phyloP scores from a whole-genome alignment of 2,888 invertebrate species.

The Tanypteryx hageni region DNA sequence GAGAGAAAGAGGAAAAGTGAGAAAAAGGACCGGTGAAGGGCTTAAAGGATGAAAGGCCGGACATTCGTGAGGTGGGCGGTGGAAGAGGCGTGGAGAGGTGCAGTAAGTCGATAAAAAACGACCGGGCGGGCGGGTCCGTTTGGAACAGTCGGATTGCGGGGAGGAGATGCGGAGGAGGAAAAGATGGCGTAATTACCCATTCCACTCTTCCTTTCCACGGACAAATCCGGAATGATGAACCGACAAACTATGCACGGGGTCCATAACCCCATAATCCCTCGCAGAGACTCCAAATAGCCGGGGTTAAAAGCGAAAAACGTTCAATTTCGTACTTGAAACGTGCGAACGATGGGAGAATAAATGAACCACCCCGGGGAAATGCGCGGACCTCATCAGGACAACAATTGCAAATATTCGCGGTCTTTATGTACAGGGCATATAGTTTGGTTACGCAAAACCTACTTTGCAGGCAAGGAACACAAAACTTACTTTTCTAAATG shows the following conservation, averaged over 20 bases:
- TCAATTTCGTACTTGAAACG: too few relatives aligned
- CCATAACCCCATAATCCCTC: not conserved
- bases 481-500: too few relatives aligned
- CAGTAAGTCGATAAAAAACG: not conserved
- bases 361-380: too few relatives aligned
- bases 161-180: not conserved
- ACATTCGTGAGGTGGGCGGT: not conserved
- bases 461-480: too few relatives aligned
- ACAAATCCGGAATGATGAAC: constrained; percentile 13
- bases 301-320: too few relatives aligned
- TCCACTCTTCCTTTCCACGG: not conserved
- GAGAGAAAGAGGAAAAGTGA: not conserved
- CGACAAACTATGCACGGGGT: not conserved
- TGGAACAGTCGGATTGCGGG: not conserved
- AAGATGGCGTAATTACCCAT: constrained; percentile 21
- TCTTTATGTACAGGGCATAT: too few relatives aligned
- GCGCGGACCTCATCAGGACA: too few relatives aligned
- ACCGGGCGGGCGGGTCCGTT: not conserved
- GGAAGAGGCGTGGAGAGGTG: not conserved
- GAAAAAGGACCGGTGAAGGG: not conserved
- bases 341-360: too few relatives aligned
- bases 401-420: too few relatives aligned
- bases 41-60: not conserved
- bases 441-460: too few relatives aligned
- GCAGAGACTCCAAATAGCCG: not conserved